Evolutionary conservation across 2,113 vertebrate genomes (phyloP).

Genomic region (Centropus unirufus): DNA sequence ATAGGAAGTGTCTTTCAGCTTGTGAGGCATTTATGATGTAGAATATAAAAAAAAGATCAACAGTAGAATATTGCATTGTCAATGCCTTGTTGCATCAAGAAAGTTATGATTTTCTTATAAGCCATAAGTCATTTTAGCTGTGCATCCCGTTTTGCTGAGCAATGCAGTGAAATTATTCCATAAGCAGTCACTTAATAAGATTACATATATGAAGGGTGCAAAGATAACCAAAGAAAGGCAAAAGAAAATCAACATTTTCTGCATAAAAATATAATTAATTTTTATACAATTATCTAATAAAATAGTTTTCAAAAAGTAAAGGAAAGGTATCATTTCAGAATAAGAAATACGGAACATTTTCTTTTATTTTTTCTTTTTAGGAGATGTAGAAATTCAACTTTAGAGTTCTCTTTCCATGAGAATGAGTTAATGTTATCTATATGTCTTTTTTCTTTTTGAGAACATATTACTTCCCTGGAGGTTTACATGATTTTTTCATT

Average conservation of each 20-base stretch:
- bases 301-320: background rate
- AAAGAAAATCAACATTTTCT: background rate
- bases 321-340: background rate
- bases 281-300: background rate
- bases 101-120: background rate
- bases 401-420: background rate
- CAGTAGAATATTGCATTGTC: background rate
- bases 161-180: background rate
- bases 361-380: background rate
- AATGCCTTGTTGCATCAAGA: background rate
- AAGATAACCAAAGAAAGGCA: background rate
- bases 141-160: background rate
- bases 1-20: accelerated
- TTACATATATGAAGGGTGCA: background rate
- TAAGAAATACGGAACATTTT: background rate
- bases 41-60: background rate
- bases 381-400: background rate
- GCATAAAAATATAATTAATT: background rate
- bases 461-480: background rate
- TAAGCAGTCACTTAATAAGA: background rate
- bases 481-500: background rate
- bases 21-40: background rate
- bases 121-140: background rate
- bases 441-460: background rate
- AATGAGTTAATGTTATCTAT: constrained; percentile 3